Evolutionary conservation across 1,140 invertebrate species (phyloP), one percentile per base, ranked within the genome.

Genomic region (Musca vetustissima): DNA sequence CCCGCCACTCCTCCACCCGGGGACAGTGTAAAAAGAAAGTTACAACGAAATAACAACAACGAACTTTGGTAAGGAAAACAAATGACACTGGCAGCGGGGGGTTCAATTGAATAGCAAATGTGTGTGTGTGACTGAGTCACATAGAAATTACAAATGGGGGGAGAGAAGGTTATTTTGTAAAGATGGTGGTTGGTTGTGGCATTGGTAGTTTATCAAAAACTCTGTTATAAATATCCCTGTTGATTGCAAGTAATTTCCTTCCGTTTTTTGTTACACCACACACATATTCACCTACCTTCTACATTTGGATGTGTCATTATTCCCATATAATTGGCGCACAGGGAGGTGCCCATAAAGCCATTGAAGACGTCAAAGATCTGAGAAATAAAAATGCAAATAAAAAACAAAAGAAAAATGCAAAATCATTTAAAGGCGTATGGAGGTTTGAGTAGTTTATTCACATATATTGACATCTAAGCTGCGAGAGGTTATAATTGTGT

Each of bases 191-290:
- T 19, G 21, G 49, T 4, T 1, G n/a, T 9, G 6, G 17, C 17
- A 28, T 11, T 52, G n/a, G 49, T 22, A 52, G 32, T 61, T 43
- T 61, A 61, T 36, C n/a, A 36, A 21, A 17, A 43, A 61, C 28
- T 14, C 28, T 13, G 57, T 43, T 61, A 61, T 14, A 61, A 61
- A 36, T 43, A 36, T 43, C 57, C 17, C 17, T 61, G 57, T 61
- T 43, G 28, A 36, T 59, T 36, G 57, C 57, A 61, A 61, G 57
- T 36, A 61, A 61, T 61, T 61, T 61, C 28, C 53, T 57, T 28
- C 53, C 28, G 17, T 61, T 36, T 43, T 43, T 43, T 43, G 11
- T 1, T 11, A 61, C 57, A 19, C 36, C n/a, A n/a, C n/a, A n/a
- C n/a, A n/a, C n/a, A n/a, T n/a, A 13, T 19, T 25, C 57, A n/a